phyloP scores from a whole-genome alignment of 2,888 invertebrate genomes.

The Rugalucina vietnamica region DNA sequence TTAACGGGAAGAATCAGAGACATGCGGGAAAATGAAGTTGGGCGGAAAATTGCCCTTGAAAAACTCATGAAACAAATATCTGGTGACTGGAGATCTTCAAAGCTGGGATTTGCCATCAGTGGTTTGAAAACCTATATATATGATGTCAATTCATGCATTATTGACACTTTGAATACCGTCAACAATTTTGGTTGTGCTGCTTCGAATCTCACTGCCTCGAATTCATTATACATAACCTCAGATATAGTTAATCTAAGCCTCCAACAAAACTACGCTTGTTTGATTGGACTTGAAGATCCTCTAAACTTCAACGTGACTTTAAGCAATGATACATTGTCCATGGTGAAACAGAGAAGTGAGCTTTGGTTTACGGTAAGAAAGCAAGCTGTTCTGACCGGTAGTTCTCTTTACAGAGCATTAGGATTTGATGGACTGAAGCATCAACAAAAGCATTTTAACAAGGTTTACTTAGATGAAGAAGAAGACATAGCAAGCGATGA shows the following conservation, averaged over 20 bases:
- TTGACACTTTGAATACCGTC: not conserved
- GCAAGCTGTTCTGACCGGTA: not conserved
- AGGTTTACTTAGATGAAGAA: not conserved
- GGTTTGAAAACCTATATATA: not conserved
- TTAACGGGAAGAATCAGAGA: not conserved
- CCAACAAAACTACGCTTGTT: not conserved
- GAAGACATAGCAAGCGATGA: not conserved
- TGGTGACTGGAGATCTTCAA: slow-evolving; percentile 21
- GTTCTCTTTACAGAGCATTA: not conserved
- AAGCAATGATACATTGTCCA: not conserved
- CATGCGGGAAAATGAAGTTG: not conserved
- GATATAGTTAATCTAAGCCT: not conserved
- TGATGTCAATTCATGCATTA: not conserved
- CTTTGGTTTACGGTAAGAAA: not conserved
- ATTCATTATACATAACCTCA: not conserved
- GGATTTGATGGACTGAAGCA: not conserved
- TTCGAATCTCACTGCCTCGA: not conserved
- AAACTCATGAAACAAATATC: not conserved
- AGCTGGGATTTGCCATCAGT: slow-evolving; percentile 24
- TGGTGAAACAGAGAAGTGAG: not conserved
- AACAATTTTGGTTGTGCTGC: not conserved
- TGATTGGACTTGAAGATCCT: not conserved
- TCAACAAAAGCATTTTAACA: not conserved
- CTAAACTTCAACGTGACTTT: not conserved
- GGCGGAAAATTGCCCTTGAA: not conserved